Conservation (phyloP, 2,888 invertebrate genomes). For the Drosophila mettleri region DNA sequence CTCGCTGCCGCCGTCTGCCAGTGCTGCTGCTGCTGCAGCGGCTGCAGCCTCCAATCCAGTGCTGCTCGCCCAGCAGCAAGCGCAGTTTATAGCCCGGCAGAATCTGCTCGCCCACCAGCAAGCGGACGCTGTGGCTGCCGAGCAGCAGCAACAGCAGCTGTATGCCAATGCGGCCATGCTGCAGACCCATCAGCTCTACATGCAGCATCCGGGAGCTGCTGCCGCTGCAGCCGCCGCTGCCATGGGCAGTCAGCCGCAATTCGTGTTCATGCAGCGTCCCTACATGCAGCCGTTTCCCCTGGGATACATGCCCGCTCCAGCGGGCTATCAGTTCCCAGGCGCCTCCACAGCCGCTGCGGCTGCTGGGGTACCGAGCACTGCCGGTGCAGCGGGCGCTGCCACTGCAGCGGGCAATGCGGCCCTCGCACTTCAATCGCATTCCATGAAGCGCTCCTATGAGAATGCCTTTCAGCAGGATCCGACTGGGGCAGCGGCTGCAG, state of each 20-base stretch:
- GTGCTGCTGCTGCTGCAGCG: slow-evolving; percentile 36
- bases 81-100: slow-evolving; percentile 89
- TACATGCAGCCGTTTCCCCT: slow-evolving; percentile 83
- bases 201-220: slow-evolving; percentile 72
- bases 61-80: slow-evolving; percentile 86
- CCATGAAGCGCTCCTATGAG: slow-evolving; percentile 90
- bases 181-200: slow-evolving; percentile 74
- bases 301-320: slow-evolving; percentile 71
- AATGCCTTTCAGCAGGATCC: slow-evolving; percentile 88
- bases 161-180: slow-evolving; percentile 76
- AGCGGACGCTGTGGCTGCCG: slow-evolving; percentile 87
- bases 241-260: slow-evolving; percentile 82
- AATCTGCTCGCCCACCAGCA: slow-evolving; percentile 89
- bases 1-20: slow-evolving; percentile 81
- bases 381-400: slow-evolving; percentile 50
- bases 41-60: slow-evolving; percentile 81
- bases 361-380: slow-evolving; percentile 39
- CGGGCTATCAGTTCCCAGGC: slow-evolving; percentile 65
- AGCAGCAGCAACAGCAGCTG: slow-evolving; percentile 73
- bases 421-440: slow-evolving; percentile 71
- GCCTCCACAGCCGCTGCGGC: slow-evolving; percentile 46
- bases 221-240: slow-evolving; percentile 61
- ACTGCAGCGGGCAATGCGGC: slow-evolving; percentile 41
- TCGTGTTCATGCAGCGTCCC: slow-evolving; percentile 84
- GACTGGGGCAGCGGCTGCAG: slow-evolving; percentile 71